Conservation (phyloP, 2,888 invertebrate species). For the Cerceris rybyensis region DNA sequence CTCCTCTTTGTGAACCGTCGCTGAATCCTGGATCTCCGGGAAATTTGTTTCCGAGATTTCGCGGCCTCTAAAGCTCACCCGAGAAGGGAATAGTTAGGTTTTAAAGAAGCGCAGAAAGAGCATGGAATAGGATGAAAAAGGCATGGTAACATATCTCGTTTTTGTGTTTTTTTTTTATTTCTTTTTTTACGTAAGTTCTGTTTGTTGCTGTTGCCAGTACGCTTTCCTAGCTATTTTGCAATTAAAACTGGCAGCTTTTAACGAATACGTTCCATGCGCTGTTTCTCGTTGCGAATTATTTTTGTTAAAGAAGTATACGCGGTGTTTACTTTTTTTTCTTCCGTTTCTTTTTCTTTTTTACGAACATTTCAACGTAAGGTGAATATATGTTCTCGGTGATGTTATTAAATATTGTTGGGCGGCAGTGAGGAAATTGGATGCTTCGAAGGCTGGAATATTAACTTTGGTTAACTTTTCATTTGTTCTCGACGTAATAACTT, state of each 20-base stretch:
- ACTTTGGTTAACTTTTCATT: conserved; percentile 10
- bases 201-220: too few relatives aligned
- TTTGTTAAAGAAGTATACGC: background rate
- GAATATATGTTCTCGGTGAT: background rate
- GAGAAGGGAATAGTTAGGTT: too few relatives aligned
- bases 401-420: background rate
- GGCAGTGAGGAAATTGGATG: conserved; percentile 19
- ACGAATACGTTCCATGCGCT: too few relatives aligned
- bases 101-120: too few relatives aligned
- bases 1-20: background rate
- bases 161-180: too few relatives aligned
- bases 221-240: too few relatives aligned
- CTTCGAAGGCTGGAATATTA: conserved; percentile 5
- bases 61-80: conserved; percentile 16
- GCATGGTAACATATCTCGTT: too few relatives aligned
- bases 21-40: background rate
- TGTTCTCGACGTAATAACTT: background rate
- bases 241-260: too few relatives aligned
- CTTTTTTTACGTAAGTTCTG: too few relatives aligned
- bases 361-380: background rate
- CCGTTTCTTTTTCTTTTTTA: background rate
- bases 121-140: too few relatives aligned
- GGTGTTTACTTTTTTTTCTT: background rate
- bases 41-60: conserved; percentile 32
- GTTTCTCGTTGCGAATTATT: too few relatives aligned